A percentile compares a stretch with the other conserved stretches of the same genome.
Conservation (phyloP, 2,797 vertebrate species). For the Euthynnus affinis region DNA sequence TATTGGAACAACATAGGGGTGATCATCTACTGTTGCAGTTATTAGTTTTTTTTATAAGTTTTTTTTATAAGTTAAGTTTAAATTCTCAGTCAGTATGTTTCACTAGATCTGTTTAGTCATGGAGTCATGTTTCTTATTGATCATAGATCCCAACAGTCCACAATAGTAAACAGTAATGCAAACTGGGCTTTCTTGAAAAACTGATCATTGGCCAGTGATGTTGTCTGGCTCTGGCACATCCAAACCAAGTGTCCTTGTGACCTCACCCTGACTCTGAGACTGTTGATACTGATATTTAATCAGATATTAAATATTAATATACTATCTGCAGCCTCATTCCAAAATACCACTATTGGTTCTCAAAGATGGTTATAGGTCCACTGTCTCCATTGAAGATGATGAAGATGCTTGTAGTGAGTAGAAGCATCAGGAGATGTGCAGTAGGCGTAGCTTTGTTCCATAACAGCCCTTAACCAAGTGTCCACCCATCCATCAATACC, state of each 20-base stretch:
- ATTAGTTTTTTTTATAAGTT: too few relatives aligned
- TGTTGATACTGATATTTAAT: neutral
- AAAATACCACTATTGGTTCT: neutral
- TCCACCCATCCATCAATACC: conserved; percentile 46
- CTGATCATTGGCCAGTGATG: neutral
- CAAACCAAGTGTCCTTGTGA: neutral
- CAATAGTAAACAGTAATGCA: neutral
- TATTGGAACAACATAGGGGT: too few relatives aligned
- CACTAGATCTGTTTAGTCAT: neutral
- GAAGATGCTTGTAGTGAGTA: neutral
- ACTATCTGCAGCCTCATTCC: neutral
- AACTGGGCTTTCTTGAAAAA: neutral
- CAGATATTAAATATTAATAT: neutral
- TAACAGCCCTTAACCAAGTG: conserved; percentile 40
- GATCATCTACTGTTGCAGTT: neutral
- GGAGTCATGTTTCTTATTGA: neutral
- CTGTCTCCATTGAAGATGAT: neutral
- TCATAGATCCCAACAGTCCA: neutral
- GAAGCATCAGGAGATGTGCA: conserved; percentile 8
- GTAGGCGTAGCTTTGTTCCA: conserved; percentile 14
- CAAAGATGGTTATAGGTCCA: neutral
- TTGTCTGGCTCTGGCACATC: neutral
- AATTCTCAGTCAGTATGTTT: neutral
- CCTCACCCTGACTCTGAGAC: neutral
- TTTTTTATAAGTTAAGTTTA: too few relatives aligned